Conservation (phyloP, 2,888 invertebrate species). For the Adelphocoris suturalis region DNA sequence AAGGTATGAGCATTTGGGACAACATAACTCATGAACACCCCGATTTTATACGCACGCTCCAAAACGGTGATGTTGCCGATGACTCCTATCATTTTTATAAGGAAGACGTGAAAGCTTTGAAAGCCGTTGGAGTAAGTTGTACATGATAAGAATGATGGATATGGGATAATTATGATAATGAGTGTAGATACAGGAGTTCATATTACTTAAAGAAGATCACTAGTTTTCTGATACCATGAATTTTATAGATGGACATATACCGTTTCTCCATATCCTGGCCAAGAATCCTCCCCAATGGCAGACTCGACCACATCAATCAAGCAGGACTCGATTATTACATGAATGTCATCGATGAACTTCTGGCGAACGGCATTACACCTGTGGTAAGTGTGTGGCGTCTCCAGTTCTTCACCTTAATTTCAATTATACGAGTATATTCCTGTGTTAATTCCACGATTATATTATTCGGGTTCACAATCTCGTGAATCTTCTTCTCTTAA, state of each 20-base stretch:
- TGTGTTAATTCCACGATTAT: no score
- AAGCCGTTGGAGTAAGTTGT: conserved; percentile 80
- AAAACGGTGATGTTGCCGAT: conserved; percentile 84
- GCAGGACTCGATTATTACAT: conserved; percentile 88
- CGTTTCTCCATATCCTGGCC: conserved; percentile 89
- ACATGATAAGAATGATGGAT: background rate
- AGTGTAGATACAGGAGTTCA: no score
- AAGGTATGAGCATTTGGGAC: conserved; percentile 86
- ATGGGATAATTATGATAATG: background rate
- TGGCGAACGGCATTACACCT: conserved; percentile 81
- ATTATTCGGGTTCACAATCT: no score
- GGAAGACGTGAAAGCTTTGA: conserved; percentile 82
- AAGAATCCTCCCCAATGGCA: conserved; percentile 86
- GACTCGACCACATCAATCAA: conserved; percentile 83
- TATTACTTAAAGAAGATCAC: background rate
- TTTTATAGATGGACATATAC: conserved; percentile 80
- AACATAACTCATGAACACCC: conserved; percentile 81
- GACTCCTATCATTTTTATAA: conserved; percentile 84
- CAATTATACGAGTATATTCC: no score
- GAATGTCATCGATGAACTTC: conserved; percentile 85
- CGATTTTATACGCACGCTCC: conserved; percentile 80
- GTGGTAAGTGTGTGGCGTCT: conserved; percentile 75
- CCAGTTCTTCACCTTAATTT: no score
- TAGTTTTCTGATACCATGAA: background rate
- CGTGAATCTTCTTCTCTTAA: no score